Conservation (phyloP, 2,797 vertebrate genomes). For the Propithecus perrieri region DNA sequence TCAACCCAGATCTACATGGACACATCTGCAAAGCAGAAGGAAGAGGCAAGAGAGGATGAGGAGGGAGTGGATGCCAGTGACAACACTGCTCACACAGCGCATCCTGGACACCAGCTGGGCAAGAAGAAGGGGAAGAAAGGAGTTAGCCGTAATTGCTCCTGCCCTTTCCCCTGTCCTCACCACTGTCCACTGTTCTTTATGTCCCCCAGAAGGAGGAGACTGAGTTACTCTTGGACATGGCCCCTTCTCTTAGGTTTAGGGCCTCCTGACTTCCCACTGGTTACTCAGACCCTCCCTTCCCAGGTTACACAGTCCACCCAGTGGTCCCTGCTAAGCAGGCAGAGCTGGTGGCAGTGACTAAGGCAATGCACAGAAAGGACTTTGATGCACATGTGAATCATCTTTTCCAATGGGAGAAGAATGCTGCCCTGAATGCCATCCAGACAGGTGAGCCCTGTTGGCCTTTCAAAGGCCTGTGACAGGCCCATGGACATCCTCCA, state of each 20-base stretch:
- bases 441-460: constrained; percentile 77
- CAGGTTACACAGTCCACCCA: constrained; percentile 60
- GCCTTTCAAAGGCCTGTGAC: background rate
- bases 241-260: constrained; percentile 1
- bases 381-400: constrained; percentile 61
- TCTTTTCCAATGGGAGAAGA: constrained; percentile 82
- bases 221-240: constrained; percentile 4
- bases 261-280: background rate
- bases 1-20: background rate
- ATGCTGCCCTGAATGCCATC: constrained; percentile 78
- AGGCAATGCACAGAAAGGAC: constrained; percentile 72
- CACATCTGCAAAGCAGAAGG: background rate
- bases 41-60: background rate
- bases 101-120: background rate
- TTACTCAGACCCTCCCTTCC: constrained; percentile 55
- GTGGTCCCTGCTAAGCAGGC: constrained; percentile 55
- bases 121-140: constrained; percentile 69
- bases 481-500: background rate
- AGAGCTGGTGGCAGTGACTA: constrained; percentile 64
- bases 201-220: background rate
- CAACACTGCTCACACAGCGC: background rate
- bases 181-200: background rate
- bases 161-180: background rate
- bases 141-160: constrained; percentile 49
- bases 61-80: background rate